Evolutionary conservation across 2,797 vertebrate genomes (phyloP).

Genomic region (Sebastolobus alascanus): DNA sequence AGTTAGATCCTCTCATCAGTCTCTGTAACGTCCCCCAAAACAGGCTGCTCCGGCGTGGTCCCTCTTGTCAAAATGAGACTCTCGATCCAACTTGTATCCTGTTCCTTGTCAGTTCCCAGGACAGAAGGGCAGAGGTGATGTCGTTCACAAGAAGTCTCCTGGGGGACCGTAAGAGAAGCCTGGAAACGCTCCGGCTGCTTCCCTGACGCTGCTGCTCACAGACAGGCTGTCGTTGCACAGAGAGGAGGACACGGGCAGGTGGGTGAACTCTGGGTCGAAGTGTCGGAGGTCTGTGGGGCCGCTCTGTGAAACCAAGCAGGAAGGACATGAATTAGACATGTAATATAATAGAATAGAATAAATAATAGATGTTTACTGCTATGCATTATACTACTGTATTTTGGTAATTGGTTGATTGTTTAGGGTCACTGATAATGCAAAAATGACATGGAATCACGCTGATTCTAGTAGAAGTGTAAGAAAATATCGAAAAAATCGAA

Average conservation of each 20-base stretch:
- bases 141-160: constrained; percentile 78
- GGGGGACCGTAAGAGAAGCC: constrained; percentile 88
- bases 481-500: too few relatives aligned
- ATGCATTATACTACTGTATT: neutral
- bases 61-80: constrained; percentile 25
- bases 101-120: constrained; percentile 1
- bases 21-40: neutral
- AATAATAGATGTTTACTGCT: neutral
- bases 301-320: constrained; percentile 63
- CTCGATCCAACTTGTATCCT: neutral
- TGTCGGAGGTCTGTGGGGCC: constrained; percentile 87
- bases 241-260: constrained; percentile 85
- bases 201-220: constrained; percentile 83
- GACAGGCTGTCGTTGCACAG: constrained; percentile 79
- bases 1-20: constrained; percentile 36
- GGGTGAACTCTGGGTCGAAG: constrained; percentile 89
- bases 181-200: constrained; percentile 86
- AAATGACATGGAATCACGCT: neutral
- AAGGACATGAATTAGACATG: neutral
- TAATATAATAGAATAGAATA: neutral
- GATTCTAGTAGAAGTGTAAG: neutral
- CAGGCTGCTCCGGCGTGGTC: constrained; percentile 33
- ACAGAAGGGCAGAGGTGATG: neutral
- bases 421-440: neutral
- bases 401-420: neutral